Base-by-base conservation (phyloP, 1,140 invertebrate species). In the Lepidotrigona ventralis region DNA sequence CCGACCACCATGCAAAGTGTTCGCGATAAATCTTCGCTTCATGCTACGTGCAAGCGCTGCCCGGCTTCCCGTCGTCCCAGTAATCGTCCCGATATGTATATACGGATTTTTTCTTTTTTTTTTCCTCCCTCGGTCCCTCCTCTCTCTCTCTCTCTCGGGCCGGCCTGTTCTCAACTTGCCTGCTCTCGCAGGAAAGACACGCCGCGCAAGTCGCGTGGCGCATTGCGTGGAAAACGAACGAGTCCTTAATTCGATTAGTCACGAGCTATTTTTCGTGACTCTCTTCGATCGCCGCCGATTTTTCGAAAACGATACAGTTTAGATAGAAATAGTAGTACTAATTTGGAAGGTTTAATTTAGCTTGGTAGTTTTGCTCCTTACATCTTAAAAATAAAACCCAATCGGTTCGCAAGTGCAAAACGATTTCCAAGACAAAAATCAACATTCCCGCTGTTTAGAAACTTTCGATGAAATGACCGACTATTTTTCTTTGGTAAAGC, bases 221-320 rank as follows among this genome's bases (percentile, higher is more conserved):
- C 83, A 85, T 85, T 85, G 84, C 84, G 84, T 83, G 84, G 70
- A 85, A 85, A 81, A 79, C 19, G 69, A 64, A 83, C 76, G 70
- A 54, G 76, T 72, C 58, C 46, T 79, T 79, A 73, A 83, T 79
- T 79, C 23, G 73, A 79, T 83, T 83, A 79, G 69, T 83, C 68
- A 83, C 81, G 56, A 79, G 46, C n/a, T 53, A 39, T n/a, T 23
- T n/a, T 23, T 26, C 9, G 6, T 51, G 69, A n/a, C 2, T 51
- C 1, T 39, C n/a, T 26, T 51, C 1, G 53, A 6, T 81, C 53
- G 73, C 60, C 6, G 15, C 17, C 26, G 6, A 46, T 66, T 39
- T 66, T 53, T 72, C 33, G 4, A 12, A 1, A 19, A 26, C 26
- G 60, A n/a, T n/a, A 11, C n/a, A 26, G 4, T 33, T 33, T 33